Conservation (phyloP, 2,888 invertebrate genomes). For the Apamea monoglypha region DNA sequence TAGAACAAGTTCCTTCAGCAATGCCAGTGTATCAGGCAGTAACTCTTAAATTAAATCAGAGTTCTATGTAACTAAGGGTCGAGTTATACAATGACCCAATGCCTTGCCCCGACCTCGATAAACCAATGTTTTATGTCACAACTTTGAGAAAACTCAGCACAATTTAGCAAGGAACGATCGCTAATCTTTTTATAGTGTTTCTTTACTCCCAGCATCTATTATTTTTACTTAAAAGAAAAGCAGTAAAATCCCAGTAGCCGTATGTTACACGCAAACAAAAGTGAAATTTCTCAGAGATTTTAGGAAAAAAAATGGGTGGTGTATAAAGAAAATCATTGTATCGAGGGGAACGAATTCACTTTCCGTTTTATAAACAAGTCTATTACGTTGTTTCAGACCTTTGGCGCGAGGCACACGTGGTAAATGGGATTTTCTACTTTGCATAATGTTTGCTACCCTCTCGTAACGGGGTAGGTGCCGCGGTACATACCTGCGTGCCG, state of each 20-base stretch:
- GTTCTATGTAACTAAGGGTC: constrained; percentile 27
- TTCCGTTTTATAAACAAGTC: constrained; percentile 79
- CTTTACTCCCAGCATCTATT: constrained; percentile 42
- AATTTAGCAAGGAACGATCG: constrained; percentile 61
- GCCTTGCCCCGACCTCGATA: constrained; percentile 56
- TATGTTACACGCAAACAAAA: constrained; percentile 42
- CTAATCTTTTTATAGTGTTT: constrained; percentile 62
- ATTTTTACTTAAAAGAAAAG: constrained; percentile 59
- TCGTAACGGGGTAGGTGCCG: constrained; percentile 58
- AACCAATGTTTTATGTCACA: constrained; percentile 67
- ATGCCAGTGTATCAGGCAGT: constrained; percentile 26
- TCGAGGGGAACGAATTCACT: constrained; percentile 75
- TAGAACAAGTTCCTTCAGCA: constrained; percentile 8
- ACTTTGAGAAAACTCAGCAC: constrained; percentile 63
- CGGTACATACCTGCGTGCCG: constrained; percentile 45
- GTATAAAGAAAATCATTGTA: constrained; percentile 71
- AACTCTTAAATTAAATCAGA: constrained; percentile 44
- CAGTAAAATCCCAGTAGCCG: constrained; percentile 37
- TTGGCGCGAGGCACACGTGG: constrained; percentile 72
- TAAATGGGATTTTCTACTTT: constrained; percentile 84
- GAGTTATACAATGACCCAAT: constrained; percentile 52
- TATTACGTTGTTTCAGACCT: constrained; percentile 78
- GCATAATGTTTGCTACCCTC: constrained; percentile 79
- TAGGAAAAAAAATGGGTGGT: constrained; percentile 41
- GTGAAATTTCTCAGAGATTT: constrained; percentile 44